Evolutionary conservation across 2,888 invertebrate species (phyloP).

Genomic region (Drosophila kokeensis): DNA sequence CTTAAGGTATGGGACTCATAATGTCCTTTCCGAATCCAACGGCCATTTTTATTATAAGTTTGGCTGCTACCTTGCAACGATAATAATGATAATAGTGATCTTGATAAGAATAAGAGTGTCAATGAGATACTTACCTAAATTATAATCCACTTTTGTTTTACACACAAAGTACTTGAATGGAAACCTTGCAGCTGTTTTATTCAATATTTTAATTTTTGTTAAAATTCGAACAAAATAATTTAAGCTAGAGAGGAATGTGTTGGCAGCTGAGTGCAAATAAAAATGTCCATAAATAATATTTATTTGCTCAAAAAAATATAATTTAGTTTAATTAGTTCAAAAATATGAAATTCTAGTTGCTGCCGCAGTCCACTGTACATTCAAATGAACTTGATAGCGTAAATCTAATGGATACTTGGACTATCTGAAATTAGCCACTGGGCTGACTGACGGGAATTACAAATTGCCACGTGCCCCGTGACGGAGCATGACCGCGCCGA

Average conservation of each 20-base stretch:
- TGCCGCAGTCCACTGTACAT: not conserved
- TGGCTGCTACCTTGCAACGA: not conserved
- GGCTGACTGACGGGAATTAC: conserved; percentile 24
- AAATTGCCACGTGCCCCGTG: conserved; percentile 18
- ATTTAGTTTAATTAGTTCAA: not conserved
- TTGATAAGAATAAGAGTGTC: not conserved
- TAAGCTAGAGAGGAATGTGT: not conserved
- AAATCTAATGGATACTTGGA: conserved; percentile 44
- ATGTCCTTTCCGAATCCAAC: not conserved
- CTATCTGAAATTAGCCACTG: conserved; percentile 27
- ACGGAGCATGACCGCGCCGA: conserved; percentile 1
- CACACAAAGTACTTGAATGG: not conserved
- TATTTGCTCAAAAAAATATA: not conserved
- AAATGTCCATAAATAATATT: not conserved
- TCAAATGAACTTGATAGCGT: not conserved
- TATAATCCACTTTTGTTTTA: not conserved
- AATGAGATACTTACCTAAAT: not conserved
- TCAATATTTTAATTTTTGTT: not conserved
- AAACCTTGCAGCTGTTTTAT: not conserved
- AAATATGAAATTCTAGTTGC: not conserved
- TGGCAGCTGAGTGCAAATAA: not conserved
- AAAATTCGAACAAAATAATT: not conserved
- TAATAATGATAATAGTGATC: not conserved
- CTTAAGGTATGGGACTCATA: not conserved
- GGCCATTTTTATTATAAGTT: not conserved